phyloP scores from a whole-genome alignment of 2,797 vertebrate species.

The Decapterus maruadsi region DNA sequence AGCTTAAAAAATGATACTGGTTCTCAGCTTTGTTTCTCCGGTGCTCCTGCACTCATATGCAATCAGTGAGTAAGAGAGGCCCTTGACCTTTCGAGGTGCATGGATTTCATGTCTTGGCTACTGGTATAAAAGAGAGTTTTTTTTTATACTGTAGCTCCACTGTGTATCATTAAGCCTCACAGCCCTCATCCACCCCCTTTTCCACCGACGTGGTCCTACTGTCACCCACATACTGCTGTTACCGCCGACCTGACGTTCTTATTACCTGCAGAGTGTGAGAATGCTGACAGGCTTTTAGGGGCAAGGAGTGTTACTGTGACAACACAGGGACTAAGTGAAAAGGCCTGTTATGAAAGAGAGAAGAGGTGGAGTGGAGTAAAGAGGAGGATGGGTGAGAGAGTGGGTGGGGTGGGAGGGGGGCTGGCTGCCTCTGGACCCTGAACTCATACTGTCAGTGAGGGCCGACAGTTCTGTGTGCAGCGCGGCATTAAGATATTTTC shows the following conservation, averaged over 20 bases:
- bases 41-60: conserved; percentile 33
- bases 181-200: conserved; percentile 18
- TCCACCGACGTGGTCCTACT: conserved; percentile 18
- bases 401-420: not conserved
- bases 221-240: conserved; percentile 59
- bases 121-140: conserved; percentile 46
- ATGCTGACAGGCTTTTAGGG: conserved; percentile 51
- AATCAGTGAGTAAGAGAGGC: conserved; percentile 54
- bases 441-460: conserved; percentile 24
- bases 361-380: conserved; percentile 19
- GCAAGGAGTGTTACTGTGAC: conserved; percentile 49
- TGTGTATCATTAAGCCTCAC: conserved; percentile 61
- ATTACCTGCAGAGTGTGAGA: conserved; percentile 59
- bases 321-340: conserved; percentile 54
- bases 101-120: conserved; percentile 70
- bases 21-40: conserved; percentile 12
- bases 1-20: conserved; percentile 11
- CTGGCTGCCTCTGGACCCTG: conserved; percentile 10
- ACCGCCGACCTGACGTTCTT: conserved; percentile 36
- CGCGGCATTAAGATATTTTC: conserved; percentile 27
- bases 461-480: conserved; percentile 18
- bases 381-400: too few relatives aligned
- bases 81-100: conserved; percentile 76
- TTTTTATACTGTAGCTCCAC: conserved; percentile 55
- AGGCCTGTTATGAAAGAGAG: conserved; percentile 37